A percentile compares a stretch with the other conserved stretches of the same genome.
Evolutionary conservation across 2,113 vertebrate species (phyloP).

Genomic region (Microcebus ravelobensis): DNA sequence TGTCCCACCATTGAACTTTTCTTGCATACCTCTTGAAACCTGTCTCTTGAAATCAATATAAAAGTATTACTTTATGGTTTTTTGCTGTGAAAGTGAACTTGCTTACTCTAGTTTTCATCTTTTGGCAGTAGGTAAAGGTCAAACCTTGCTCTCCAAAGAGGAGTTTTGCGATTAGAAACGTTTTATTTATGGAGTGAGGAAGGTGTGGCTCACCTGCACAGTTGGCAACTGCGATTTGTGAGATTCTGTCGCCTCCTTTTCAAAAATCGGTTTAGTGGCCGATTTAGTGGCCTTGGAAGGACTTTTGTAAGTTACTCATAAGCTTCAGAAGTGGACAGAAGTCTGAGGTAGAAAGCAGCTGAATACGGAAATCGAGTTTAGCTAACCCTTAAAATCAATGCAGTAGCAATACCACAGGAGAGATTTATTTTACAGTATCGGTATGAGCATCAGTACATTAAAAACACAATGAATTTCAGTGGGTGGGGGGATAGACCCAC

Average conservation of each 20-base stretch:
- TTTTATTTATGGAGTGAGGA: neutral
- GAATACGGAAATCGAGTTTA: neutral
- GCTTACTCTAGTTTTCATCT: neutral
- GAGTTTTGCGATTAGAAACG: neutral
- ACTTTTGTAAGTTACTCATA: neutral
- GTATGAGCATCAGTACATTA: neutral
- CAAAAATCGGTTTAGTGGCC: neutral
- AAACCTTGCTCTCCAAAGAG: neutral
- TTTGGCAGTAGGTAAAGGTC: neutral
- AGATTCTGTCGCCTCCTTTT: neutral
- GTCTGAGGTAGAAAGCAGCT: neutral
- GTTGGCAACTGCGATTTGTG: neutral
- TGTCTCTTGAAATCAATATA: constrained; percentile 31
- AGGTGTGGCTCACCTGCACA: neutral
- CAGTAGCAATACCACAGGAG: neutral
- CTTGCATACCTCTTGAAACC: accelerated
- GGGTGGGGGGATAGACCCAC: no score
- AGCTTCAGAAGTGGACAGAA: neutral
- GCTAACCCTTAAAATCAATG: neutral
- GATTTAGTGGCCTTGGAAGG: neutral
- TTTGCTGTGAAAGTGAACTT: neutral
- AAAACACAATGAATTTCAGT: neutral
- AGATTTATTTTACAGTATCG: neutral
- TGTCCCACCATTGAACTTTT: constrained; percentile 45
- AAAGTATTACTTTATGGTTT: neutral